Evolutionary conservation across 2,888 invertebrate genomes (phyloP), one percentile per base, ranked within the genome.

Genomic region (Fragum sueziense): DNA sequence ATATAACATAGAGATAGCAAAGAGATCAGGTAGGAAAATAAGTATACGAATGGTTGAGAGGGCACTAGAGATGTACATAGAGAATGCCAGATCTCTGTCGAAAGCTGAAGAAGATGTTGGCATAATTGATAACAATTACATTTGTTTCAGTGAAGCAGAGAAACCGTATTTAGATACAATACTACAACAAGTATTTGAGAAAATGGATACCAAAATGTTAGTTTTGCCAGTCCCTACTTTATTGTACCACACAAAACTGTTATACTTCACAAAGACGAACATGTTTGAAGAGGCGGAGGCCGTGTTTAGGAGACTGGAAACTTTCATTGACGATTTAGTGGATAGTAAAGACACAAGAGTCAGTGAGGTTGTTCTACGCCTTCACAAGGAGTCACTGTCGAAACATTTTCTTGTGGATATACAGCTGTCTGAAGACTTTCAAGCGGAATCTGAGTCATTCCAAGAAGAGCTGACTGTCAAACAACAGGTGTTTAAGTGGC

Each of bases 401-500:
- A 29, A 57, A 57, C 57, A 57, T 25, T 57, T 57, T 14, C n/a
- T 22, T 7, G 14, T 57, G 25, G 57, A 22, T 4, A 11, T 22
- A 14, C 27, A 57, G 4, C 7, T 57, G 27, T 61, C 31, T 33
- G 61, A 61, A 27, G 33, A 31, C 6, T 27, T n/a, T 14, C 20
- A 9, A 3, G 20, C 14, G 2, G 61, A 61, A 9, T 41, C 47
- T n/a, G 47, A 47, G 6, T 14, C 20, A n/a, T 22, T 33, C 17
- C 51, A 47, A 20, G 52, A 62, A 27, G 37, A 70, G 17, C 27
- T 22, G 51, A 25, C 75, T 6, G 70, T 75, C 22, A 29, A 69
- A 6, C 22, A 61, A 2, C 69, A 41, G 25, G 61, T 75, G 11
- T 61, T 62, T 9, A 52, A 70, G 33, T 75, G 75, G 75, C 70